Percentiles rank a stretch among this genome's conserved stretches.
Evolutionary conservation across 2,113 vertebrate genomes (phyloP).

Genomic region (Channa maculata): DNA sequence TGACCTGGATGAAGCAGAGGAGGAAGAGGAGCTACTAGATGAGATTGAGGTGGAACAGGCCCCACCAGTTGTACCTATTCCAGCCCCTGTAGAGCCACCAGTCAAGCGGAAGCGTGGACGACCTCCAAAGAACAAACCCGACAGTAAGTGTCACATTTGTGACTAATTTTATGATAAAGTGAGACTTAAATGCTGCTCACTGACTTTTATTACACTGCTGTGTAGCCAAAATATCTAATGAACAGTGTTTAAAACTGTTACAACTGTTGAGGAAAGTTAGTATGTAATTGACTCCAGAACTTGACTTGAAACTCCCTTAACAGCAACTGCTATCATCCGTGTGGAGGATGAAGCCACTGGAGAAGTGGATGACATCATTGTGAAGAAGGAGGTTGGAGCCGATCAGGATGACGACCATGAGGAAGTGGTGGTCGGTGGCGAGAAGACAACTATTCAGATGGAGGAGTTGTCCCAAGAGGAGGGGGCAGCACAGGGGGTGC

Average conservation of each 20-base stretch:
- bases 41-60: constrained; percentile 89
- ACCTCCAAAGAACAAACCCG: constrained; percentile 90
- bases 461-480: constrained; percentile 74
- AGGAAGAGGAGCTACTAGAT: constrained; percentile 84
- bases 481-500: constrained; percentile 71
- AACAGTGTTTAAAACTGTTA: neutral
- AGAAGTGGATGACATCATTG: constrained; percentile 96
- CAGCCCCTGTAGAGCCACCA: constrained; percentile 88
- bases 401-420: constrained; percentile 69
- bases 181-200: too few species aligned
- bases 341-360: constrained; percentile 95
- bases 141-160: constrained; percentile 40
- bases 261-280: neutral
- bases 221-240: too few species aligned
- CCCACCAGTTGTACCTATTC: constrained; percentile 83
- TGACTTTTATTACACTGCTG: too few species aligned
- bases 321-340: constrained; percentile 93
- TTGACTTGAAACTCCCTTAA: constrained; percentile 20
- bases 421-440: constrained; percentile 84
- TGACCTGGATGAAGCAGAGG: constrained; percentile 90
- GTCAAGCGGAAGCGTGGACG: constrained; percentile 97
- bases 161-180: neutral
- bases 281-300: neutral
- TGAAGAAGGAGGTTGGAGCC: constrained; percentile 87
- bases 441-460: constrained; percentile 73